Evolutionary conservation across 2,888 invertebrate species (phyloP).

Genomic region (Ashinkailepas kermadecensis): DNA sequence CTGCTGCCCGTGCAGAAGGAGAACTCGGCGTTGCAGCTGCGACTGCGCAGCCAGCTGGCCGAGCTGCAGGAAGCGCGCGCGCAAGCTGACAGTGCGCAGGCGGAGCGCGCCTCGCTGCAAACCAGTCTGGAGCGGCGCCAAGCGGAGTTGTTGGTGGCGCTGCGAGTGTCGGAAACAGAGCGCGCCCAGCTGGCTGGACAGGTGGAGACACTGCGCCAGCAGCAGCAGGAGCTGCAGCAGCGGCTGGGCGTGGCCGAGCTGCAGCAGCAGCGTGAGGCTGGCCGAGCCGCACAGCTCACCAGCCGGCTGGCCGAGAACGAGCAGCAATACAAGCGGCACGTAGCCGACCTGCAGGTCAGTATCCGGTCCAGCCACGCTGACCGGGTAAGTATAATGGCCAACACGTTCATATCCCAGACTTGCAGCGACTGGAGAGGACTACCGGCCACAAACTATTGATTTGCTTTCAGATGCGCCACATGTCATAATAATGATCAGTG

Average conservation of each 20-base stretch:
- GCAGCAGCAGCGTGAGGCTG: slow-evolving; percentile 4
- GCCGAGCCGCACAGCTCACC: not conserved
- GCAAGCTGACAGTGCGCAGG: not conserved
- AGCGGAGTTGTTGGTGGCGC: not conserved
- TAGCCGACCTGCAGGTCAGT: slow-evolving; percentile 11
- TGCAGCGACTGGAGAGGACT: no score
- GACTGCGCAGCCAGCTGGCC: slow-evolving; percentile 6
- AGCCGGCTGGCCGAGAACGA: slow-evolving; percentile 4
- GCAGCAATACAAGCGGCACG: slow-evolving; percentile 7
- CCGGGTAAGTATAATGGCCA: no score
- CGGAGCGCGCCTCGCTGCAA: not conserved
- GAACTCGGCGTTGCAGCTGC: slow-evolving; percentile 15
- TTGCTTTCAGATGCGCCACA: no score
- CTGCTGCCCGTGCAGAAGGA: slow-evolving; percentile 16
- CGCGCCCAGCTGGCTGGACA: not conserved
- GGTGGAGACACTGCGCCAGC: not conserved
- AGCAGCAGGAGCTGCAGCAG: slow-evolving; percentile 1
- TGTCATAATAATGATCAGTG: no score
- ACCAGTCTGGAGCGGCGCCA: not conserved
- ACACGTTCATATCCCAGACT: no score
- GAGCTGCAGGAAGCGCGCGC: slow-evolving; percentile 17
- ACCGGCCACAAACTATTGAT: no score
- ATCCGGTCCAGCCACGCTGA: no score
- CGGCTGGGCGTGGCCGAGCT: not conserved
- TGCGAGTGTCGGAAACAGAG: not conserved